Evolutionary conservation across 2,797 vertebrate genomes (phyloP).

Genomic region (Delichon dasypus): DNA sequence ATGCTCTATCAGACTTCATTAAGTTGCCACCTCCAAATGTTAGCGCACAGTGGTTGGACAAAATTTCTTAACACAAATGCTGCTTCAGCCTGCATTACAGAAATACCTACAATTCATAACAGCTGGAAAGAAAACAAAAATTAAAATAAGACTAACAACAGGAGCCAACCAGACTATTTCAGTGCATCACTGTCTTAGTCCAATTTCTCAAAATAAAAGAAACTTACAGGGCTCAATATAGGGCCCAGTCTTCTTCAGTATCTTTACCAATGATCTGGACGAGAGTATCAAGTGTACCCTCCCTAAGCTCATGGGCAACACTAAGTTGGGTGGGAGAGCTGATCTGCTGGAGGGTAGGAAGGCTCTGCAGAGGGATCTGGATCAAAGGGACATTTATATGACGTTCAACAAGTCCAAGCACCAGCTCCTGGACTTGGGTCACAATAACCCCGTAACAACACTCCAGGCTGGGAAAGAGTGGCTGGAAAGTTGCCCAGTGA

Average conservation of each 20-base stretch:
- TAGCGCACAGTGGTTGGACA: neutral
- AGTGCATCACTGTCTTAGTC: neutral
- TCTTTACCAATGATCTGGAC: neutral
- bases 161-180: neutral
- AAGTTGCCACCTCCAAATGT: neutral
- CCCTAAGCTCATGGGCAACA: neutral
- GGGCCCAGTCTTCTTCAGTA: neutral
- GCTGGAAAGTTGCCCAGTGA: rapidly evolving
- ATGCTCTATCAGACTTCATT: neutral
- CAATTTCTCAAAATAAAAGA: neutral
- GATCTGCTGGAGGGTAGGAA: neutral
- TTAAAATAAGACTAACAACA: neutral
- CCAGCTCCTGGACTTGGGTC: neutral
- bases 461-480: neutral
- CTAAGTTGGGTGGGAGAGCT: neutral
- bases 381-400: neutral
- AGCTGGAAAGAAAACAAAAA: neutral
- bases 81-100: neutral
- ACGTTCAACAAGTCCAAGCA: neutral
- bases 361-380: neutral
- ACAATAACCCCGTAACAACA: neutral
- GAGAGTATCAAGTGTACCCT: neutral
- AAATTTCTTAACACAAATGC: neutral
- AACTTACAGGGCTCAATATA: neutral
- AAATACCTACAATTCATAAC: neutral